phyloP scores from a whole-genome alignment of 2,113 vertebrate species.

The Piaya cayana region DNA sequence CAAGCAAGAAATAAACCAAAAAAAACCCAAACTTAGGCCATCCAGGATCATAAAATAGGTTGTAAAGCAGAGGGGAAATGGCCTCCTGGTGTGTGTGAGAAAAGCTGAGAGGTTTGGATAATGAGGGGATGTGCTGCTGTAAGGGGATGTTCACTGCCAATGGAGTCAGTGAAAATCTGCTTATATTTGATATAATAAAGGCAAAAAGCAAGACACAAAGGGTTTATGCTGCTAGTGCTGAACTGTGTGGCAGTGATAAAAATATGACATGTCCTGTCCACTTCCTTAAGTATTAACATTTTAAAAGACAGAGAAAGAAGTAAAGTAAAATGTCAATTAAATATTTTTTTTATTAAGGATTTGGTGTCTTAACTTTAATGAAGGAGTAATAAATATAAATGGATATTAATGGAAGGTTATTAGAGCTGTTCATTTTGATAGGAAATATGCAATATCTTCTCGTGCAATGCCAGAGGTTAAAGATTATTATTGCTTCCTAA shows the following conservation, averaged over 20 bases:
- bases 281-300: slow-evolving; percentile 12
- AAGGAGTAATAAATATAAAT: slow-evolving; percentile 61
- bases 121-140: slow-evolving; percentile 46
- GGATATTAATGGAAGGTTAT: slow-evolving; percentile 21
- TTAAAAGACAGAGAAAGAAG: slow-evolving; percentile 38
- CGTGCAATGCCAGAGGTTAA: slow-evolving; percentile 33
- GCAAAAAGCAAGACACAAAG: slow-evolving; percentile 39
- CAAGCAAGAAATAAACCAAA: slow-evolving; percentile 27
- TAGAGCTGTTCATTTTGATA: slow-evolving; percentile 42
- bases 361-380: slow-evolving; percentile 54
- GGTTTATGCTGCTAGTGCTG: slow-evolving; percentile 10
- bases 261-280: neutral
- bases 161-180: slow-evolving; percentile 52
- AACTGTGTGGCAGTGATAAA: slow-evolving; percentile 43
- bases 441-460: slow-evolving; percentile 33
- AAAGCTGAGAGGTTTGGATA: slow-evolving; percentile 42
- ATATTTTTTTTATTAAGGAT: slow-evolving; percentile 9
- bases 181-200: slow-evolving; percentile 48
- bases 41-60: slow-evolving; percentile 26
- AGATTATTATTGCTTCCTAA: slow-evolving; percentile 49
- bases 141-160: slow-evolving; percentile 50
- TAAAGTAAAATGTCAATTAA: slow-evolving; percentile 21
- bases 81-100: slow-evolving; percentile 41
- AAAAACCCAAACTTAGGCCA: neutral
- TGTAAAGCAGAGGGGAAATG: slow-evolving; percentile 40